These are phyloP conservation scores for Polydrusus cervinus DNA, from an alignment of 2,888 invertebrate genomes.

Conservation along the genomic window DNA sequence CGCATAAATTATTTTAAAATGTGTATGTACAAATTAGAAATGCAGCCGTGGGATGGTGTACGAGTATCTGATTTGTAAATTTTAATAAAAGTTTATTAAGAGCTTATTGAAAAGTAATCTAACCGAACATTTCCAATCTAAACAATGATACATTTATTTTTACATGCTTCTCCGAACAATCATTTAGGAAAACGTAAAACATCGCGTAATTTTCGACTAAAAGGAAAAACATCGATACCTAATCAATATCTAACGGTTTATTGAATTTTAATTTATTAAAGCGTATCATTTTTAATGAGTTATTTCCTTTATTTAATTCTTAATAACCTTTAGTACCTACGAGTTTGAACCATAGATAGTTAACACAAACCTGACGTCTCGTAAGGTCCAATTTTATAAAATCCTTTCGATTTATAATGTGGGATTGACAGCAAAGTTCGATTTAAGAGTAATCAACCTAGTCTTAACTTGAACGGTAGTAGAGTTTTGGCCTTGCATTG, in stretches of 20 bases:
- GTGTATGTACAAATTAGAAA: neutral
- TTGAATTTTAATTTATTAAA: too few species aligned
- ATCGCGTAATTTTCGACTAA: neutral
- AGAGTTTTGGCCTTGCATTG: too few species aligned
- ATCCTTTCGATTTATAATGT: too few species aligned
- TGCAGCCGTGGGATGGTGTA: neutral
- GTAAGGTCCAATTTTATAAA: too few species aligned
- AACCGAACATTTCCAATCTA: neutral
- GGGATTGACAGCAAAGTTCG: too few species aligned
- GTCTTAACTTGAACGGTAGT: too few species aligned
- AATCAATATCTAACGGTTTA: neutral
- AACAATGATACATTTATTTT: slow-evolving; percentile 21
- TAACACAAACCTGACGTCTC: too few species aligned
- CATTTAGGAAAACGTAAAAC: neutral
- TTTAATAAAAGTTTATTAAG: neutral
- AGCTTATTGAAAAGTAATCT: slow-evolving; percentile 19
- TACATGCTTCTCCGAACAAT: neutral
- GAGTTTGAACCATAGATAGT: too few species aligned
- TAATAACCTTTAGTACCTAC: too few species aligned
- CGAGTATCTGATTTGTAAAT: neutral
- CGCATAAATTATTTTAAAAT: slow-evolving; percentile 4
- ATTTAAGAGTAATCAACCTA: too few species aligned
- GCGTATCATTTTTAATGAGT: too few species aligned
- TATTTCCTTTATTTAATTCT: too few species aligned
- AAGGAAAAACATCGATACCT: neutral